Evolutionary conservation across 2,888 invertebrate genomes (phyloP).

Genomic region (Leptinotarsa juncta): DNA sequence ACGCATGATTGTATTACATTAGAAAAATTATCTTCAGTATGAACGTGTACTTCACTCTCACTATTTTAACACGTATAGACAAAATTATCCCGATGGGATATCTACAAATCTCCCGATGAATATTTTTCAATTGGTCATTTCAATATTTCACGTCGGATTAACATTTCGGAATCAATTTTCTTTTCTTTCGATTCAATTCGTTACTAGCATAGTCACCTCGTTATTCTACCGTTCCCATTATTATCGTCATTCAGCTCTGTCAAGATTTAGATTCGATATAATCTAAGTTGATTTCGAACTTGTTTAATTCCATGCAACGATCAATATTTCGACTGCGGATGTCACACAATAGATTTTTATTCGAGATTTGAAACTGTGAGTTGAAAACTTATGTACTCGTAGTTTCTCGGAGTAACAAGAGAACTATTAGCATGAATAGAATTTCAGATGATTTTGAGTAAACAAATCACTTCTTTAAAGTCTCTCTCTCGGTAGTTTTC

Average conservation of each 20-base stretch:
- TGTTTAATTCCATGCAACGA: constrained; percentile 17
- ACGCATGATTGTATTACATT: too few relatives aligned
- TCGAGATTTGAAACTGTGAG: constrained; percentile 4
- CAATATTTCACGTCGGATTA: constrained; percentile 35
- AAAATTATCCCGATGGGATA: constrained; percentile 8
- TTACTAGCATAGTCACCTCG: constrained; percentile 17
- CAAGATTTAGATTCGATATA: constrained; percentile 23
- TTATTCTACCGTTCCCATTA: constrained; percentile 15
- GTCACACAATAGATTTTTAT: constrained; percentile 6
- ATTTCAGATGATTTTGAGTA: neutral
- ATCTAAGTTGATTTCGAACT: constrained; percentile 16
- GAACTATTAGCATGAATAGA: neutral
- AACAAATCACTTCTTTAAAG: too few relatives aligned
- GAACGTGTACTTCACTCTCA: too few relatives aligned
- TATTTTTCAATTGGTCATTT: constrained; percentile 22
- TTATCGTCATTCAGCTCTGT: constrained; percentile 19
- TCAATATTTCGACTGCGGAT: constrained; percentile 20
- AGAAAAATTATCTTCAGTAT: too few relatives aligned
- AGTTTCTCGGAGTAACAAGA: neutral
- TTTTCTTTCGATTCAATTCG: constrained; percentile 3
- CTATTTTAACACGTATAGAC: too few relatives aligned
- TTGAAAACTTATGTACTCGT: neutral
- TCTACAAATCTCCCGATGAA: constrained; percentile 20
- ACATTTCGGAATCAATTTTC: constrained; percentile 17
- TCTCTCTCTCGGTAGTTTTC: too few relatives aligned